Conservation (phyloP, 2,797 vertebrate species). For the Prunella strophiata region DNA sequence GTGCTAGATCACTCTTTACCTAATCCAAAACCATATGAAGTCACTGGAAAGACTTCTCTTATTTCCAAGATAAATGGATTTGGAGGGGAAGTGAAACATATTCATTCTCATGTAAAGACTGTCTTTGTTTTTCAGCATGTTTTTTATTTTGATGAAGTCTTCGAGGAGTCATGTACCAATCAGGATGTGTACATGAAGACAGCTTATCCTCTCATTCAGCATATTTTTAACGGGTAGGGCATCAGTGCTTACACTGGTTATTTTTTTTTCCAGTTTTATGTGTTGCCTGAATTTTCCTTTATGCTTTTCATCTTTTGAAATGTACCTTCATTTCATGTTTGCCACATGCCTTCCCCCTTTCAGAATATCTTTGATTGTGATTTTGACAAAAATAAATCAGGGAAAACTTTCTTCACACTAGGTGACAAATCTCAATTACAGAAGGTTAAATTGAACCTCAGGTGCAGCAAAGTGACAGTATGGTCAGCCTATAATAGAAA, state of each 20-base stretch:
- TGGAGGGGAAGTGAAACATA: not conserved
- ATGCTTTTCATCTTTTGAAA: slow-evolving; percentile 12
- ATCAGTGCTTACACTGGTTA: slow-evolving; percentile 36
- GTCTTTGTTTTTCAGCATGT: slow-evolving; percentile 85
- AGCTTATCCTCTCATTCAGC: slow-evolving; percentile 88
- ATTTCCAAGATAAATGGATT: not conserved
- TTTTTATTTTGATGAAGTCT: slow-evolving; percentile 94
- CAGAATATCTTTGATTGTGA: not conserved
- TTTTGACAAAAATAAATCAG: not conserved
- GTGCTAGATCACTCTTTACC: not conserved
- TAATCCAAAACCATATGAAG: not conserved
- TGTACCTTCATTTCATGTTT: slow-evolving; percentile 26
- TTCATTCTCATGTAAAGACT: slow-evolving; percentile 49
- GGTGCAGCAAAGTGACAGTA: not conserved
- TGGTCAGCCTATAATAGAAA: not conserved
- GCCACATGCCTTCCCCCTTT: not conserved
- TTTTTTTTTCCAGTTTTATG: slow-evolving; percentile 29
- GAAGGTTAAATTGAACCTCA: not conserved
- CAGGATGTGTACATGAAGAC: slow-evolving; percentile 89
- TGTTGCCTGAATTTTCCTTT: not conserved
- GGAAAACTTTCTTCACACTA: not conserved
- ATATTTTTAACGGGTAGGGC: slow-evolving; percentile 89
- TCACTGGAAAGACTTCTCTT: not conserved
- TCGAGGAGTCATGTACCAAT: slow-evolving; percentile 87
- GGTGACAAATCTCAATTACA: not conserved